A percentile compares a stretch with the other conserved stretches of the same genome.
phyloP scores from a whole-genome alignment of 2,888 invertebrate genomes.

The Drosophila meridiana region DNA sequence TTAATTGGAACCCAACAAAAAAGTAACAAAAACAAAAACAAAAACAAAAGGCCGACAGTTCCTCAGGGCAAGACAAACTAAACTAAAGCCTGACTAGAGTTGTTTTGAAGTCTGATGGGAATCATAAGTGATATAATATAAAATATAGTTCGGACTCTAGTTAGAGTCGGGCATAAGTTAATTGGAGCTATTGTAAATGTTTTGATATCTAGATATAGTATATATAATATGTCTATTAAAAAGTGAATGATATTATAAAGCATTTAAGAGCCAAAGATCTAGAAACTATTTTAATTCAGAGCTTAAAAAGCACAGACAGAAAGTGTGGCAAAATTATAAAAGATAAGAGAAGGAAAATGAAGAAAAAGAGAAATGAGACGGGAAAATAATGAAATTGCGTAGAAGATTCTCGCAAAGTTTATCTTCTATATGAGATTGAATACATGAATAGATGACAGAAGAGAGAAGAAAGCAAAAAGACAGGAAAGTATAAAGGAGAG shows the following conservation, averaged over 20 bases:
- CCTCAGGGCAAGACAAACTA: neutral
- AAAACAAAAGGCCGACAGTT: conserved; percentile 1
- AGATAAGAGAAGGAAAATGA: neutral
- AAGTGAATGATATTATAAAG: neutral
- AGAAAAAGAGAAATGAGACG: neutral
- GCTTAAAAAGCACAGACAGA: neutral
- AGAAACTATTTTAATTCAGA: neutral
- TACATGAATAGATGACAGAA: neutral
- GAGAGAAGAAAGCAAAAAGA: neutral
- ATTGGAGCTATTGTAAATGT: conserved; percentile 3
- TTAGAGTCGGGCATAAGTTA: neutral
- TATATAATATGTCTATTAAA: neutral
- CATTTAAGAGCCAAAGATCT: neutral
- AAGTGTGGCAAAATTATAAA: neutral
- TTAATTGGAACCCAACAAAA: conserved; percentile 60
- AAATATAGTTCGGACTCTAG: neutral
- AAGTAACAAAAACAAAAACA: neutral
- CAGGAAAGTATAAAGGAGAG: too few species aligned
- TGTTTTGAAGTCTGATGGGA: neutral
- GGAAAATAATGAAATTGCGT: too few species aligned
- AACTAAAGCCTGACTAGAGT: conserved; percentile 10
- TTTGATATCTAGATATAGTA: neutral
- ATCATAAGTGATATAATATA: neutral
- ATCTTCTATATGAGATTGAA: too few species aligned
- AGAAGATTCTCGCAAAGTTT: too few species aligned